Evolutionary conservation across 2,888 invertebrate genomes (phyloP).

Genomic region (Macrostomum cliftonense): DNA sequence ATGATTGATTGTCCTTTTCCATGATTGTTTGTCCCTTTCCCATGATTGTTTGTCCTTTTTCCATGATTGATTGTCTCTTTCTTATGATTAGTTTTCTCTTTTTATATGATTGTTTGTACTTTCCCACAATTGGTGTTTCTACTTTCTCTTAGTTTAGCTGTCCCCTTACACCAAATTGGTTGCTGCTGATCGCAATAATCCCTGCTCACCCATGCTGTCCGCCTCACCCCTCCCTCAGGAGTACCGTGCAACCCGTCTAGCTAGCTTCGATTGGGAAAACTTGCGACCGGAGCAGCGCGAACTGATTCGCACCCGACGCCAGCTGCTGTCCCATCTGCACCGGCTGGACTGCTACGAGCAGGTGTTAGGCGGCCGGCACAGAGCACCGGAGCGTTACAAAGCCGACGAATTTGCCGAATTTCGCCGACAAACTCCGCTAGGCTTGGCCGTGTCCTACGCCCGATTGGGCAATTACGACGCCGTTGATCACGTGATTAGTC

Average conservation of each 20-base stretch:
- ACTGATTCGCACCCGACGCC: conserved; percentile 48
- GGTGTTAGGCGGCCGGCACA: conserved; percentile 19
- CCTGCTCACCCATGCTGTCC: no score
- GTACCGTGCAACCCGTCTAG: neutral
- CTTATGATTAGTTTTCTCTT: no score
- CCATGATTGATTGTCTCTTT: neutral
- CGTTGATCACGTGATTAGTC: conserved; percentile 50
- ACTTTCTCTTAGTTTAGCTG: no score
- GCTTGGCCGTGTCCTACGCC: neutral
- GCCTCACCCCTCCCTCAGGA: no score
- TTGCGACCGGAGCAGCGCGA: conserved; percentile 50
- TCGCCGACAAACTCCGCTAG: conserved; percentile 1
- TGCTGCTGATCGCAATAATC: no score
- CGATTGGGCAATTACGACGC: conserved; percentile 40
- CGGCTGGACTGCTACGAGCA: conserved; percentile 51
- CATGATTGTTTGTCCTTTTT: no score
- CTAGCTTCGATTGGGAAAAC: conserved; percentile 17
- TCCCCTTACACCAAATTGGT: no score
- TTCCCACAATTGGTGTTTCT: neutral
- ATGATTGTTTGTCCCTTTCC: no score
- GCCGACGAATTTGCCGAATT: conserved; percentile 2
- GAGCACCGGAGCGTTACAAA: conserved; percentile 1
- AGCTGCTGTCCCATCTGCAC: conserved; percentile 51
- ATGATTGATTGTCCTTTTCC: no score
- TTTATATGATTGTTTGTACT: no score